Conservation (phyloP, 2,888 invertebrate species). For the Tetragonula carbonaria region DNA sequence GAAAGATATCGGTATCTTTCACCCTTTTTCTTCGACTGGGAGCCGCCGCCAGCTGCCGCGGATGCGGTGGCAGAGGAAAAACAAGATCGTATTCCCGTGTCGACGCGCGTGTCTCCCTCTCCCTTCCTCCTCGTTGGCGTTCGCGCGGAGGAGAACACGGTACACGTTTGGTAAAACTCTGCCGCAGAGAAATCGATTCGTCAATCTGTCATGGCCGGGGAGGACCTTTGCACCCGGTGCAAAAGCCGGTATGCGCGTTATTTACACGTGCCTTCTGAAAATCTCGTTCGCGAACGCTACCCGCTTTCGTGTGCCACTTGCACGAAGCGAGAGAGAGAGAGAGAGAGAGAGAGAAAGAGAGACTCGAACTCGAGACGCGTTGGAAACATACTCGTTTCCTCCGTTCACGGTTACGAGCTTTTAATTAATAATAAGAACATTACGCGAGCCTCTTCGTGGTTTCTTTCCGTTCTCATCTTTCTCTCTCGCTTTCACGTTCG, state of each 20-base stretch:
- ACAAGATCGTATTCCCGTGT: background rate
- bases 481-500: background rate
- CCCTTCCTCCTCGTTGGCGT: background rate
- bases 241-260: conserved; percentile 35
- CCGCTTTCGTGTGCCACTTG: conserved; percentile 3
- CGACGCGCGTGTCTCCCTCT: too few species aligned
- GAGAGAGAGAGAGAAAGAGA: background rate
- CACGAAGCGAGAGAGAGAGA: background rate
- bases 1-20: background rate
- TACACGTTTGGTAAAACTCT: conserved; percentile 25
- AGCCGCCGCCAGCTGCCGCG: background rate
- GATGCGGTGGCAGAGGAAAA: background rate
- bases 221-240: conserved; percentile 57
- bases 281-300: conserved; percentile 24
- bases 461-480: background rate
- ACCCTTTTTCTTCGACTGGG: background rate
- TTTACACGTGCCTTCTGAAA: conserved; percentile 58
- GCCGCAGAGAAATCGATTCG: conserved; percentile 66
- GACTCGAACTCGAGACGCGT: background rate
- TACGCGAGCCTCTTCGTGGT: background rate
- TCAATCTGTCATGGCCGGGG: conserved; percentile 59
- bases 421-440: conserved; percentile 32
- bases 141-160: too few species aligned
- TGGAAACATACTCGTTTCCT: background rate
- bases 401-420: conserved; percentile 19